Base-by-base conservation (phyloP, 2,113 vertebrate genomes). In the Laticauda laticaudata region DNA sequence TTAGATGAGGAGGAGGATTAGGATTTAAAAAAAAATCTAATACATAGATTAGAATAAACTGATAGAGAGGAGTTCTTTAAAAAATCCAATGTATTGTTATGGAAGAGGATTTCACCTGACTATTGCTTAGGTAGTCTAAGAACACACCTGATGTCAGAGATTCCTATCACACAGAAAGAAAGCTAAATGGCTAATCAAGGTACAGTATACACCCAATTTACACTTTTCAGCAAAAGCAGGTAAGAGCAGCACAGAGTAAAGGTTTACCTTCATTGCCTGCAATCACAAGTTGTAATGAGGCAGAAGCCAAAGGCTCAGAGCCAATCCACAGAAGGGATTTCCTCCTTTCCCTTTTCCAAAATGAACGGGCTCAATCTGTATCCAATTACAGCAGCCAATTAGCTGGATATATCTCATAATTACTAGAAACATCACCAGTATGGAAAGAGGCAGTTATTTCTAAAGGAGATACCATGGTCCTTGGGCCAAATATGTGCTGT, bases 251-350 rank as follows among this genome's bases (percentile, higher is more conserved):
- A 75, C 0, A 75, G n/a, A 75, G 15, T 14, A 75, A 75, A 75
- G n/a, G 64, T 34, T 75, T n/a, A 34, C 69, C n/a, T 75, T 75
- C n/a, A 2, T 39, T 75, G 69, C 69, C 15, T 39, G 69, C n/a
- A 6, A 39, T 39, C n/a, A 39, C n/a, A 8, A 75, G 69, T 18
- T 75, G 15, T 34, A 34, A 34, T 75, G 14, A 34, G 5, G 69
- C 29, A 69, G 64, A 91, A 91, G 85, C 75, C 86, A 55, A 51
- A 88, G 56, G 45, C 43, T 87, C 86, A 87, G 57, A 92, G 51
- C 61, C 34, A 89, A n/a, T 45, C 29, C 56, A 29, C 51, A 69
- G 24, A 88, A 64, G 3, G 34, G 39, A 48, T 54, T 39, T 53
- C 7, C 3, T 75, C n/a, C 20, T 57, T 61, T n/a, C 24, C 54